Percentiles rank a stretch among this genome's conserved stretches.
Evolutionary conservation across 2,888 invertebrate species (phyloP).

Genomic region (Petrophora chlorosata): DNA sequence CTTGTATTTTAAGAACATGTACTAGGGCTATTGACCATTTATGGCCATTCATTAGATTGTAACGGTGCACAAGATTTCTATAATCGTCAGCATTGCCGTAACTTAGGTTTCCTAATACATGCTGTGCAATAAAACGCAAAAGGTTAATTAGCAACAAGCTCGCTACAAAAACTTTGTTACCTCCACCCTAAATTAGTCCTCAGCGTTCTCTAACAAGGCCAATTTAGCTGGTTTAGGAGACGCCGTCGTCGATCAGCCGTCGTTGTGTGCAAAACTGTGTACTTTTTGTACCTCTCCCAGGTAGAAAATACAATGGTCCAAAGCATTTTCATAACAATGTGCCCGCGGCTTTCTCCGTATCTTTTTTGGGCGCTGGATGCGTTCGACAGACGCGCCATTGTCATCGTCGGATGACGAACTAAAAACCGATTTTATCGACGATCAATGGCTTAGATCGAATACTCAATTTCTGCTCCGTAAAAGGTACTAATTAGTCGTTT

Average conservation of each 20-base stretch:
- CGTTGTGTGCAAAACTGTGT: slow-evolving; percentile 72
- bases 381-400: slow-evolving; percentile 80
- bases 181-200: slow-evolving; percentile 73
- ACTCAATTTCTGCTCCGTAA: slow-evolving; percentile 59
- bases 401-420: slow-evolving; percentile 76
- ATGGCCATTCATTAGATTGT: slow-evolving; percentile 54
- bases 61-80: slow-evolving; percentile 50
- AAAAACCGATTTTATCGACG: slow-evolving; percentile 75
- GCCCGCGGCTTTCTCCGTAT: slow-evolving; percentile 74
- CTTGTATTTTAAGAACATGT: slow-evolving; percentile 49
- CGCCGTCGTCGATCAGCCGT: slow-evolving; percentile 60
- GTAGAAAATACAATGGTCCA: slow-evolving; percentile 77
- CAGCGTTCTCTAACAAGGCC: slow-evolving; percentile 70
- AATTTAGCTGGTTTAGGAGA: slow-evolving; percentile 67
- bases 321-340: slow-evolving; percentile 83
- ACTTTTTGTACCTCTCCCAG: slow-evolving; percentile 74
- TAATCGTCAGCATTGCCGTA: slow-evolving; percentile 48
- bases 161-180: slow-evolving; percentile 67
- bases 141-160: slow-evolving; percentile 49
- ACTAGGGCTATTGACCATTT: slow-evolving; percentile 40
- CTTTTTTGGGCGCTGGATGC: slow-evolving; percentile 72
- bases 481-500: slow-evolving; percentile 64
- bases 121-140: slow-evolving; percentile 41
- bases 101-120: slow-evolving; percentile 43
- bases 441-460: slow-evolving; percentile 72